These are phyloP conservation scores for Anthonomus grandis DNA, from an alignment of 1,140 invertebrate species.

Conservation along the genomic window DNA sequence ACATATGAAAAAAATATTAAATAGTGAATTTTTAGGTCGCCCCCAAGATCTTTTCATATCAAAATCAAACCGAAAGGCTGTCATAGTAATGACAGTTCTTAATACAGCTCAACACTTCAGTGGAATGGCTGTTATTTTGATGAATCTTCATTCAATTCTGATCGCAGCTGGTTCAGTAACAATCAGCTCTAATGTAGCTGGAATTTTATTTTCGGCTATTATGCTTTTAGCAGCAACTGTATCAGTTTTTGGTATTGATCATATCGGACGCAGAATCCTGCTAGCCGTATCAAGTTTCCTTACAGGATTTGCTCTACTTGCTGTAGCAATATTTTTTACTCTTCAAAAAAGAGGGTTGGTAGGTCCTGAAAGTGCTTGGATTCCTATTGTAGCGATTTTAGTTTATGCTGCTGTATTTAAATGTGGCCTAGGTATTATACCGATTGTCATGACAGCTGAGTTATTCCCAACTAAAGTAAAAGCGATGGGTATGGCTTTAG, in stretches of 20 bases:
- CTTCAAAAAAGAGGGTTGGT: conserved; percentile 21
- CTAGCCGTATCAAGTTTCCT: conserved; percentile 39
- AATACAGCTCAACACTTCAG: conserved; percentile 55
- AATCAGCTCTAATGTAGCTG: conserved; percentile 35
- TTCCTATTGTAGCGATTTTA: conserved; percentile 26
- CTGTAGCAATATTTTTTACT: conserved; percentile 35
- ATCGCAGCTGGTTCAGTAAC: conserved; percentile 42
- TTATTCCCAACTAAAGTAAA: conserved; percentile 62
- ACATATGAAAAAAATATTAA: no score
- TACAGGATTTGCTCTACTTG: conserved; percentile 18
- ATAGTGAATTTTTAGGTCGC: conserved; percentile 8
- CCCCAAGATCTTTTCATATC: conserved; percentile 31
- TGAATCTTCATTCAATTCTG: conserved; percentile 54
- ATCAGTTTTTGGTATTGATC: conserved; percentile 44
- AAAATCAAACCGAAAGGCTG: conserved; percentile 33
- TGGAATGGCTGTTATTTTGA: conserved; percentile 54
- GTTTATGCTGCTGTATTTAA: conserved; percentile 25
- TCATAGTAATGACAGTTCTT: conserved; percentile 47
- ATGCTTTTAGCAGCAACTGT: conserved; percentile 41
- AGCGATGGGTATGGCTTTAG: conserved; percentile 41
- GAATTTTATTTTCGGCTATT: conserved; percentile 47
- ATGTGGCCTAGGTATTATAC: conserved; percentile 52
- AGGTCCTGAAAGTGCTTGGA: conserved; percentile 10
- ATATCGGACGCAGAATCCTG: conserved; percentile 49
- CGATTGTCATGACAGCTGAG: conserved; percentile 66